phyloP scores from a whole-genome alignment of 2,888 invertebrate species.

The Xylota segnis region DNA sequence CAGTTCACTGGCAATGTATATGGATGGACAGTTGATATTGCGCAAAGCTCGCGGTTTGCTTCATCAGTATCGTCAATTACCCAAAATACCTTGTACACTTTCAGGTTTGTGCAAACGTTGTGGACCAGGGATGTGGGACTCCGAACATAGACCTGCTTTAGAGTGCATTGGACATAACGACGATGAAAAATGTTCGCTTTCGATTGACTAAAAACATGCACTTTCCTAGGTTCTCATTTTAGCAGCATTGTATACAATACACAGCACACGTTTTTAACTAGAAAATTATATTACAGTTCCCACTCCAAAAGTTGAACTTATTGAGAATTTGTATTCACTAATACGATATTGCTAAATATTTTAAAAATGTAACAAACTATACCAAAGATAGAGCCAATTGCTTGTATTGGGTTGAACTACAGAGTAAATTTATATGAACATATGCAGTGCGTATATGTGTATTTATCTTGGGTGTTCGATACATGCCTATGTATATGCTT shows the following conservation, averaged over 20 bases:
- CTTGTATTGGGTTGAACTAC: slow-evolving; percentile 26
- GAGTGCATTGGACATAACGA: slow-evolving; percentile 92
- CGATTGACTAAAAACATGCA: slow-evolving; percentile 81
- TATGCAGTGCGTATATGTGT: slow-evolving; percentile 7
- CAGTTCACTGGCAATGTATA: slow-evolving; percentile 98
- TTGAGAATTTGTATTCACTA: slow-evolving; percentile 1
- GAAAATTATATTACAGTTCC: slow-evolving; percentile 33
- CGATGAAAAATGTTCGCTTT: slow-evolving; percentile 85
- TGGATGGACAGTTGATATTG: slow-evolving; percentile 96
- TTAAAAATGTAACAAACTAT: slow-evolving; percentile 28
- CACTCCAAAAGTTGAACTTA: slow-evolving; percentile 26
- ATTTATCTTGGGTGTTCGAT: slow-evolving; percentile 38
- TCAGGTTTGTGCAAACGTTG: slow-evolving; percentile 94
- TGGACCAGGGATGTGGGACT: slow-evolving; percentile 98
- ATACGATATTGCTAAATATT: slow-evolving; percentile 27
- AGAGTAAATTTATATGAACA: background rate
- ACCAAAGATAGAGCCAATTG: slow-evolving; percentile 58
- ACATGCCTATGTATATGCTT: slow-evolving; percentile 59
- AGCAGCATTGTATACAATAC: slow-evolving; percentile 16
- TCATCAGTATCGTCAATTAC: slow-evolving; percentile 94
- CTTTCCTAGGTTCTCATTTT: background rate
- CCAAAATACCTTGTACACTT: slow-evolving; percentile 94
- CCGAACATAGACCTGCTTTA: slow-evolving; percentile 93
- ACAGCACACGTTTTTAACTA: slow-evolving; percentile 44
- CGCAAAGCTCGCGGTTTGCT: slow-evolving; percentile 96